Conservation (phyloP, 2,113 vertebrate genomes). For the Microcebus jonahi region DNA sequence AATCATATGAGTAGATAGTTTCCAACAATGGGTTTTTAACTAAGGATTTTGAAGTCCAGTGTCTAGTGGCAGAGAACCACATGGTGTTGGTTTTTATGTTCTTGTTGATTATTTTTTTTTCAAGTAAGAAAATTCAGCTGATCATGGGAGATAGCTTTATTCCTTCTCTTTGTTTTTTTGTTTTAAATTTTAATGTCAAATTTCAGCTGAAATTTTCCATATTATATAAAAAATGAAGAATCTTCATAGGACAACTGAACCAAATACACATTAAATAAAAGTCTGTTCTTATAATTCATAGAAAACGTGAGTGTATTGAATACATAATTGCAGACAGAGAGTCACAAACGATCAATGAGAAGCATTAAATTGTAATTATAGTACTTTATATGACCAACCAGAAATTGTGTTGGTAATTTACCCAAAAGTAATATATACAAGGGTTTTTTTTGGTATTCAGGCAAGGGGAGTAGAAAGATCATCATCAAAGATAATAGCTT, state of each 20-base stretch:
- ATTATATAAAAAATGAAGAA: not conserved
- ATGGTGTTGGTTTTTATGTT: not conserved
- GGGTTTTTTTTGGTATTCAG: constrained; percentile 67
- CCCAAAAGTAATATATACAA: constrained; percentile 66
- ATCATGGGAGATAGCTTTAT: not conserved
- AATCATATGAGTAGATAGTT: not conserved
- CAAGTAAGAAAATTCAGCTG: not conserved
- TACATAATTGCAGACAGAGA: constrained; percentile 43
- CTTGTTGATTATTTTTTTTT: not conserved
- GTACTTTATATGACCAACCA: constrained; percentile 76
- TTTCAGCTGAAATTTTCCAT: not conserved
- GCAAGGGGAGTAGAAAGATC: constrained; percentile 65
- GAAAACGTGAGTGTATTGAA: constrained; percentile 8
- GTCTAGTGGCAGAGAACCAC: not conserved
- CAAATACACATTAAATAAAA: constrained; percentile 48
- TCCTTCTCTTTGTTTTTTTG: not conserved
- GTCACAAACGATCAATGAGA: constrained; percentile 71
- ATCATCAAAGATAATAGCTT: constrained; percentile 78
- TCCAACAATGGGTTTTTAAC: not conserved
- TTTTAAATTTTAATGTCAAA: constrained; percentile 25
- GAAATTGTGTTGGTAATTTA: constrained; percentile 73
- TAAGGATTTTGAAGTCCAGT: not conserved
- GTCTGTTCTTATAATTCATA: constrained; percentile 36
- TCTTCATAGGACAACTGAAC: not conserved
- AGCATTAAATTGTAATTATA: constrained; percentile 78